Evolutionary conservation across 2,888 invertebrate species (phyloP), one percentile per base, ranked within the genome.

Genomic region (Cryptocheilus praepositus): DNA sequence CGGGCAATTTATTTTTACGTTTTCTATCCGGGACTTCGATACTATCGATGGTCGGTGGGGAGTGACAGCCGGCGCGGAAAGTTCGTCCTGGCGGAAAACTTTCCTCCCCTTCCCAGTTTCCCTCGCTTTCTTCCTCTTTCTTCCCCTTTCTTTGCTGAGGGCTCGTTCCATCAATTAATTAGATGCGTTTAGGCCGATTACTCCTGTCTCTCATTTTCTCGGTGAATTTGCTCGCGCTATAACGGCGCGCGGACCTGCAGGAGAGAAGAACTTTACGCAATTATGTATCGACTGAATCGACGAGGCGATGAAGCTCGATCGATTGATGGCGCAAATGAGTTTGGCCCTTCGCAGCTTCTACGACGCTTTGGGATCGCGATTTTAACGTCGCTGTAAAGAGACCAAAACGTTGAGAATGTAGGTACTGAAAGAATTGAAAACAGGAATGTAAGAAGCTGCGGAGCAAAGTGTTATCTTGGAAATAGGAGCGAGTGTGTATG

Each of bases 171-270:
- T 49, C 49, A n/a, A 49, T 49, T 49, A 49, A 49, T 49, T 49
- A 49, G 49, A 49, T 49, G 49, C 49, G 49, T 49, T 49, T 49
- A 49, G 49, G n/a, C 49, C 49, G 49, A 49, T 11, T 49, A 49
- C 49, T 49, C 49, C 18, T 13, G 49, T n/a, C 16, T 49, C 49
- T 49, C 49, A 18, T 49, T 49, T 49, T 11, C 49, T n/a, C 18
- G 16, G 11, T 18, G 49, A 49, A 49, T 18, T 18, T 18, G n/a
- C 49, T n/a, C 49, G 49, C 16, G 1, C 49, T n/a, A 18, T 18
- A 16, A 16, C 45, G 45, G 16, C 3, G 45, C 2, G 45, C 45
- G 45, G 45, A 3, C 2, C 15, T 45, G 8, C 13, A 55, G 28
- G 3, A 36, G 43, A 43, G 55, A 21, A 53, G 28, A 28, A 55